These are phyloP conservation scores for Formica selysi DNA, from an alignment of 1,140 invertebrate species.

Conservation along the genomic window DNA sequence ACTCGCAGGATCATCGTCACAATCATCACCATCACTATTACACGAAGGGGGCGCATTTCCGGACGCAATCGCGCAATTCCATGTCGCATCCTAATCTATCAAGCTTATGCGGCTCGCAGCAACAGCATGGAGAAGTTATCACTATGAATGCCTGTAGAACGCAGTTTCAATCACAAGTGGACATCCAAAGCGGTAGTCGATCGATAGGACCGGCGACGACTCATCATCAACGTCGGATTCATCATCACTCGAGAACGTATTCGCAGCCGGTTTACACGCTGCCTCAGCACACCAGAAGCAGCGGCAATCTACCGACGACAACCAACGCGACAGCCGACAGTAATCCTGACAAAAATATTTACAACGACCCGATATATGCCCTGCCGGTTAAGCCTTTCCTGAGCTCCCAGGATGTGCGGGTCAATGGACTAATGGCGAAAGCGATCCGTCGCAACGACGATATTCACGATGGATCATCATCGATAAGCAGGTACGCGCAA, in stretches of 20 bases:
- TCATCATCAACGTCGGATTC: constrained; percentile 56
- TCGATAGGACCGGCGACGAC: constrained; percentile 37
- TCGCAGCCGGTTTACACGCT: constrained; percentile 75
- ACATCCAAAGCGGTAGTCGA: constrained; percentile 72
- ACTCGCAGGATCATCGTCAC: constrained; percentile 46
- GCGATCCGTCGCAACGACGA: constrained; percentile 53
- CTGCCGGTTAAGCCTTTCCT: constrained; percentile 84
- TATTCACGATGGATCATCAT: constrained; percentile 47
- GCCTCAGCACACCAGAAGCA: constrained; percentile 76
- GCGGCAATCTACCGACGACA: constrained; percentile 73
- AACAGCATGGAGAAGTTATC: constrained; percentile 42
- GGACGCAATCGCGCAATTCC: constrained; percentile 83
- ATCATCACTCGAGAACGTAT: constrained; percentile 71
- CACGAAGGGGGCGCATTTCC: constrained; percentile 78
- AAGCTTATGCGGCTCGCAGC: constrained; percentile 72
- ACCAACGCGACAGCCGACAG: constrained; percentile 40
- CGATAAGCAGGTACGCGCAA: constrained; percentile 39
- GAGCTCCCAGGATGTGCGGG: constrained; percentile 84
- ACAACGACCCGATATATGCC: constrained; percentile 84
- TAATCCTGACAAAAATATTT: constrained; percentile 72
- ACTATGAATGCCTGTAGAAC: constrained; percentile 65
- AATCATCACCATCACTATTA: constrained; percentile 68
- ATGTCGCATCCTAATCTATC: constrained; percentile 84
- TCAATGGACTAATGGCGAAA: constrained; percentile 78
- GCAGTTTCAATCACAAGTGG: constrained; percentile 81